Evolutionary conservation across 1,140 invertebrate genomes (phyloP).

Genomic region (Zaprionus vittiger): DNA sequence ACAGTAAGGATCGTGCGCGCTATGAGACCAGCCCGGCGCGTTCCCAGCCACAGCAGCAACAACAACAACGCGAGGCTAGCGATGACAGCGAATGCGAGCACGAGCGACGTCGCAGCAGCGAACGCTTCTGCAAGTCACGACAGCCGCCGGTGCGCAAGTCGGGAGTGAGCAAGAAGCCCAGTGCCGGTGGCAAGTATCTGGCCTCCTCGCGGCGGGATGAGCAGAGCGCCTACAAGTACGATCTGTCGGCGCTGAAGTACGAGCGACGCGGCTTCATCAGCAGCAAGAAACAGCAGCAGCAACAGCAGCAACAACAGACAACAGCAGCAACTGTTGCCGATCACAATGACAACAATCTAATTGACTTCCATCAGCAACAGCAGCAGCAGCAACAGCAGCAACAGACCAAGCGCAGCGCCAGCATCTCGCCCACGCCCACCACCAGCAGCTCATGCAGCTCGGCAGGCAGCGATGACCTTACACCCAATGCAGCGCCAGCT

Average conservation of each 20-base stretch:
- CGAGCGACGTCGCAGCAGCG: slow-evolving; percentile 77
- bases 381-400: slow-evolving; percentile 41
- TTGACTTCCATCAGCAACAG: slow-evolving; percentile 74
- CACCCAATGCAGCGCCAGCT: slow-evolving; percentile 53
- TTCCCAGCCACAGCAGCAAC: slow-evolving; percentile 49
- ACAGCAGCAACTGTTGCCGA: slow-evolving; percentile 50
- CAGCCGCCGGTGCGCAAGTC: slow-evolving; percentile 80
- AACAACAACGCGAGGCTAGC: slow-evolving; percentile 75
- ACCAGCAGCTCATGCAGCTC: slow-evolving; percentile 73
- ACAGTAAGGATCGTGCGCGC: slow-evolving; percentile 67
- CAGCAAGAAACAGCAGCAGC: slow-evolving; percentile 73
- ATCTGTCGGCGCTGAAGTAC: slow-evolving; percentile 76
- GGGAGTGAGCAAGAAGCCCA: slow-evolving; percentile 70
- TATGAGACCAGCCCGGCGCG: slow-evolving; percentile 78
- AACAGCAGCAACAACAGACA: slow-evolving; percentile 53
- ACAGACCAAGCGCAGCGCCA: slow-evolving; percentile 57
- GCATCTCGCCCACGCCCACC: slow-evolving; percentile 63
- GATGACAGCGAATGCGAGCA: slow-evolving; percentile 85
- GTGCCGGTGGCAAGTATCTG: slow-evolving; percentile 63
- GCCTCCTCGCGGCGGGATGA: slow-evolving; percentile 70
- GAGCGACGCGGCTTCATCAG: slow-evolving; percentile 82
- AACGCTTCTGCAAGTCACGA: slow-evolving; percentile 82
- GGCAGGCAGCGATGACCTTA: slow-evolving; percentile 73
- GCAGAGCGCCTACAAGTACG: slow-evolving; percentile 81
- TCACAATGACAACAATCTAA: slow-evolving; percentile 84